Conservation (phyloP, 2,888 invertebrate genomes). For the Caenorhabditis drosophilae region DNA sequence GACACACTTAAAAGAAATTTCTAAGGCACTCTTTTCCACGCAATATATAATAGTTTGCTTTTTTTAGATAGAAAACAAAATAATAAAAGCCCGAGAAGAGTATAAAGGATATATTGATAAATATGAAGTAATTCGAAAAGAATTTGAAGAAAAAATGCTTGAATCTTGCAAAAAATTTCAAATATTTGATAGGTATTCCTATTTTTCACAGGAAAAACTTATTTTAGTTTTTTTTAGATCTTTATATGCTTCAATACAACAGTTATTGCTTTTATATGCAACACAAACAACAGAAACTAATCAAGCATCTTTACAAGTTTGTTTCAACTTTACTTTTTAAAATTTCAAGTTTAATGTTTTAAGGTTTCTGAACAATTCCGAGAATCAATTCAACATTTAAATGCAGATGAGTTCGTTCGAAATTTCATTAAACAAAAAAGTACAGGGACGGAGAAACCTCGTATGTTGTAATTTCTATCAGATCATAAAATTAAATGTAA, state of each 20-base stretch:
- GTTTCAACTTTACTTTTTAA: too few species aligned
- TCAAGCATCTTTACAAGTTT: slow-evolving; percentile 56
- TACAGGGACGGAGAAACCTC: slow-evolving; percentile 90
- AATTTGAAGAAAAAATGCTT: slow-evolving; percentile 93
- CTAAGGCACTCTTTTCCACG: too few species aligned
- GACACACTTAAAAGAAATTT: slow-evolving; percentile 87
- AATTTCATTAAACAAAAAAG: slow-evolving; percentile 90
- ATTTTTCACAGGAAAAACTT: background rate
- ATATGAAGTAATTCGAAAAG: slow-evolving; percentile 86
- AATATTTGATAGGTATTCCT: slow-evolving; percentile 39
- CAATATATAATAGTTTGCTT: background rate
- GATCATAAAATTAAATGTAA: background rate
- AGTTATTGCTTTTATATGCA: slow-evolving; percentile 48
- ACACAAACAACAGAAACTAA: slow-evolving; percentile 56
- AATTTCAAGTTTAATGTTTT: slow-evolving; percentile 13
- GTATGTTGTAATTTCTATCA: slow-evolving; percentile 70
- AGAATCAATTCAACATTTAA: slow-evolving; percentile 86
- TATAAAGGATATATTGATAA: slow-evolving; percentile 89
- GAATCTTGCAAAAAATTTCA: slow-evolving; percentile 57
- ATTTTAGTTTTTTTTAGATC: slow-evolving; percentile 13
- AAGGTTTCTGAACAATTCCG: slow-evolving; percentile 90
- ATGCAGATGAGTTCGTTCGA: slow-evolving; percentile 88
- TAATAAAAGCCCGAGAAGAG: slow-evolving; percentile 92
- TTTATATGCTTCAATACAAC: slow-evolving; percentile 41
- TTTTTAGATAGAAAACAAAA: slow-evolving; percentile 81